Evolutionary conservation across 2,113 vertebrate genomes (phyloP), one percentile per base, ranked within the genome.

Genomic region (Albula goreensis): DNA sequence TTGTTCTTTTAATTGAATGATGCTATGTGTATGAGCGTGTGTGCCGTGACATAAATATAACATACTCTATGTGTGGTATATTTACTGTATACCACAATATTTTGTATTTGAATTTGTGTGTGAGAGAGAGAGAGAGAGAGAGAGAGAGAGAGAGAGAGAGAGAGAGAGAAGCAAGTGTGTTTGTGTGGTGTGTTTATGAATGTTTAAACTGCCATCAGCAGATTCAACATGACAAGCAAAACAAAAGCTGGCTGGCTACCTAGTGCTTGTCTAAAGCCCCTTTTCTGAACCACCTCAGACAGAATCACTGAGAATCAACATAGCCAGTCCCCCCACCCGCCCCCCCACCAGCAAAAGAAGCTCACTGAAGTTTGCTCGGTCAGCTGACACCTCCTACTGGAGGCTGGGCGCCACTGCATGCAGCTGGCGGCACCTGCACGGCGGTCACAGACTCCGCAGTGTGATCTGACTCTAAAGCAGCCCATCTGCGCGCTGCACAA

Each of bases 381-480:
- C 17, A 88, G 92, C 83, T 93, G 92, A 92, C 94, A 74, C 95
- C 96, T 89, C 85, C 94, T 87, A 15, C 92, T 95, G 95, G 94
- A 80, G 0, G 11, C 56, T 82, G 5, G 3, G 19, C 84, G 94
- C 50, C 89, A 95, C 79, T 90, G 89, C 94, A 92, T 4, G 25
- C 57, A 12, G 10, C 8, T 63, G 41, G 53, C 31, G 10, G 74
- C 1, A 83, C 22, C 12, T 50, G 25, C 63, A 57, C 87, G 8
- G 63, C 87, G 8, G 63, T 11, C 5, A 0, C 50, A 25, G 50
- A 52, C 17, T 79, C 80, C 82, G 49, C 0, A 0, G 0, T 5
- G 3, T 2, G 1, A 82, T 17, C 84, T 57, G 87, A 87, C n/a
- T 85, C 17, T 49, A 85, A 86, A 80, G 19, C 48, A 31, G 52